Conservation (phyloP, 35 echinoderm and acorn worm species). For the Amphiura filiformis region DNA sequence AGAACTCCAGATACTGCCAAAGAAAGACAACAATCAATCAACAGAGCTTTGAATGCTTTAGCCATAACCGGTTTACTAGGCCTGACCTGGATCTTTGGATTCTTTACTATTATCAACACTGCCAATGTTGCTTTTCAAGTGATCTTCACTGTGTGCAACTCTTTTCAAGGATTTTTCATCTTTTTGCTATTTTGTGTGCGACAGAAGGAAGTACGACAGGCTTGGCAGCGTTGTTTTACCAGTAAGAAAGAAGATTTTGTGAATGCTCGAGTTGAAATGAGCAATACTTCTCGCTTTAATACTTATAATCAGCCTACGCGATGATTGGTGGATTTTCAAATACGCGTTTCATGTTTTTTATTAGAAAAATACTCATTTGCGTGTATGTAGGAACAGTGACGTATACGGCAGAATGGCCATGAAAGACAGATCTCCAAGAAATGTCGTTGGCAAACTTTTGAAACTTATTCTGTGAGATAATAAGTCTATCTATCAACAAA, state of each 20-base stretch:
- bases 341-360: too few species aligned
- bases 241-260: background rate
- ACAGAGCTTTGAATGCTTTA: slow-evolving; percentile 27
- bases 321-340: too few species aligned
- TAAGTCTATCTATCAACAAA: too few species aligned
- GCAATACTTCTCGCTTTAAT: background rate
- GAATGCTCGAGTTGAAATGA: background rate
- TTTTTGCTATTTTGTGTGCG: slow-evolving; percentile 62
- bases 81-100: slow-evolving; percentile 67
- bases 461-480: too few species aligned
- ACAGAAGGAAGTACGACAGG: slow-evolving; percentile 58
- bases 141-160: slow-evolving; percentile 60
- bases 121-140: slow-evolving; percentile 31
- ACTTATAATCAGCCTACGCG: background rate
- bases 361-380: too few species aligned
- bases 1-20: background rate
- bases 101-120: slow-evolving; percentile 39
- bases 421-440: too few species aligned
- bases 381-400: too few species aligned
- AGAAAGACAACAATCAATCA: slow-evolving; percentile 8
- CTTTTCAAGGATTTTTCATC: slow-evolving; percentile 72
- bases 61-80: slow-evolving; percentile 57
- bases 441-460: too few species aligned
- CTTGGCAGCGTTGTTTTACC: slow-evolving; percentile 14
- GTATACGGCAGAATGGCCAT: too few species aligned